phyloP scores from a whole-genome alignment of 1,140 invertebrate species.

The Aradophagus sp. region DNA sequence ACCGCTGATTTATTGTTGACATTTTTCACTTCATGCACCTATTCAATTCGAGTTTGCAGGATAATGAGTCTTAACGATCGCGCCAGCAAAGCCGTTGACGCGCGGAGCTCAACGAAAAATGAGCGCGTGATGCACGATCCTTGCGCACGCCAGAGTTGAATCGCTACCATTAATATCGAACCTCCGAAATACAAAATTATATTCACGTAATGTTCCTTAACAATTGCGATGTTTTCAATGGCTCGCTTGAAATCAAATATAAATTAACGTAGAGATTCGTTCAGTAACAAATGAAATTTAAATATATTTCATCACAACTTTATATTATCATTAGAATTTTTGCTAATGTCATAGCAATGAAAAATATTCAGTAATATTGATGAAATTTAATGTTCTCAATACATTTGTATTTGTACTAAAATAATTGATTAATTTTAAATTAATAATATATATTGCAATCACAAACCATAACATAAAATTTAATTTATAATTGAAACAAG shows the following conservation, averaged over 20 bases:
- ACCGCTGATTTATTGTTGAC: conserved; percentile 57
- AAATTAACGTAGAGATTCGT: not conserved
- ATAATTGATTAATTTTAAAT: no score
- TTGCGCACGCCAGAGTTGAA: conserved; percentile 60
- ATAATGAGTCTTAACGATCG: conserved; percentile 69
- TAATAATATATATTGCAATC: no score
- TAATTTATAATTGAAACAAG: no score
- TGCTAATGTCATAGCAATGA: no score
- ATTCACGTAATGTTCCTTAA: conserved; percentile 11
- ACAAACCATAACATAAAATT: no score
- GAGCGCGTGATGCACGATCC: conserved; percentile 66
- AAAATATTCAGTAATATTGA: no score
- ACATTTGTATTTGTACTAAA: no score
- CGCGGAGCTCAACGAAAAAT: conserved; percentile 64
- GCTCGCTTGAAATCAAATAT: no score
- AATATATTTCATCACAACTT: no score
- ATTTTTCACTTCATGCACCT: conserved; percentile 59
- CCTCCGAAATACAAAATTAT: conserved; percentile 34
- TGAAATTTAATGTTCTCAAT: no score
- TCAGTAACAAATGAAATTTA: no score
- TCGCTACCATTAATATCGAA: conserved; percentile 40
- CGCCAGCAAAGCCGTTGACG: conserved; percentile 62
- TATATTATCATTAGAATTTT: no score
- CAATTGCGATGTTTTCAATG: not conserved
- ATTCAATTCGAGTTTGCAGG: conserved; percentile 62